Conservation (phyloP, 2,888 invertebrate genomes). For the Acutogordius australiensis region DNA sequence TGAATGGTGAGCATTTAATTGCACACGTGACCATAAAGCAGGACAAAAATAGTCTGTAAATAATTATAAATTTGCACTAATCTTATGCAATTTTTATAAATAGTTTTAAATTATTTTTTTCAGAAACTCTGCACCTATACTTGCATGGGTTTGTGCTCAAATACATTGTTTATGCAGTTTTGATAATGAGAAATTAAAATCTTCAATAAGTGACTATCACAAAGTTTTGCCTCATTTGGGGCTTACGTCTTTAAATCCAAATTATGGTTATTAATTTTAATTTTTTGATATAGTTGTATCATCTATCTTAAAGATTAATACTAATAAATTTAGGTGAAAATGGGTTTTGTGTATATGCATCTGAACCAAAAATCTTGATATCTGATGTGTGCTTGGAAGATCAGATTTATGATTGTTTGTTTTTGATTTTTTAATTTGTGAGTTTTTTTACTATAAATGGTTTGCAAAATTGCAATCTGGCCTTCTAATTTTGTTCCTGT, state of each 20-base stretch:
- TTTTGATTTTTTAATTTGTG: no score
- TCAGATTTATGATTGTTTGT: no score
- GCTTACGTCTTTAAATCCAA: neutral
- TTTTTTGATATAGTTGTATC: no score
- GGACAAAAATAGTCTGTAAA: neutral
- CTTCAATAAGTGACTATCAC: neutral
- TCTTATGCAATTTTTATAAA: neutral
- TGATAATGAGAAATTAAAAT: neutral
- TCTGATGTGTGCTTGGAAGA: no score
- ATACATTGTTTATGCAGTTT: conserved; percentile 9
- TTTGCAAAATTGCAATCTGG: no score
- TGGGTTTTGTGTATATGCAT: neutral
- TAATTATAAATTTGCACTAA: neutral
- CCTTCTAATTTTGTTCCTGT: no score
- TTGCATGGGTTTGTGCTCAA: conserved; percentile 4
- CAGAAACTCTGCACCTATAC: no score
- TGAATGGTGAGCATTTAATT: conserved; percentile 1
- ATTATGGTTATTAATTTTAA: neutral
- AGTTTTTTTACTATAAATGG: no score
- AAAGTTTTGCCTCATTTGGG: neutral
- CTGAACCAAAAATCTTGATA: neutral
- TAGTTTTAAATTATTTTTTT: neutral
- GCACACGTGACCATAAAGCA: neutral
- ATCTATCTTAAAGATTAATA: no score
- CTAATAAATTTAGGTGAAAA: neutral